phyloP scores from a whole-genome alignment of 2,888 invertebrate species.

The Parnassius glacialis region DNA sequence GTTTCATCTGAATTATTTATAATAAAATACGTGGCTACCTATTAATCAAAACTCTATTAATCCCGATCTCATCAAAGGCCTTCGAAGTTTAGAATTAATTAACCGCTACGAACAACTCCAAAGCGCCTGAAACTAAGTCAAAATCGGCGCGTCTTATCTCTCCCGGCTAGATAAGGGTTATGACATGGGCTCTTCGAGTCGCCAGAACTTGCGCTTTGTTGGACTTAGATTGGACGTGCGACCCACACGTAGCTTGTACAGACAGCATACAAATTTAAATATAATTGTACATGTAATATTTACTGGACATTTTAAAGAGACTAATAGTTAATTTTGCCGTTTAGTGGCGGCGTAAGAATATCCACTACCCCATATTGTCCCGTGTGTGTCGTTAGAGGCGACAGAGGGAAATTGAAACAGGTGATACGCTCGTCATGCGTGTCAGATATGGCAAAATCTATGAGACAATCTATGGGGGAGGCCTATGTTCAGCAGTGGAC shows the following conservation, averaged over 20 bases:
- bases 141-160: slow-evolving; percentile 63
- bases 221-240: slow-evolving; percentile 31
- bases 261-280: slow-evolving; percentile 27
- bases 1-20: background rate
- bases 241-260: slow-evolving; percentile 30
- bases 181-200: slow-evolving; percentile 52
- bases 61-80: slow-evolving; percentile 56
- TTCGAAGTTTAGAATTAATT: slow-evolving; percentile 64
- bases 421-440: too few species aligned
- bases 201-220: slow-evolving; percentile 43
- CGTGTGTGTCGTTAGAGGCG: too few species aligned
- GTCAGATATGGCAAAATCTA: too few species aligned
- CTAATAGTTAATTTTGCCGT: too few species aligned
- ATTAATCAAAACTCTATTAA: slow-evolving; percentile 39
- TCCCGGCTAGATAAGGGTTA: slow-evolving; percentile 47
- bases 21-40: slow-evolving; percentile 24
- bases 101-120: slow-evolving; percentile 46
- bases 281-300: too few species aligned
- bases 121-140: slow-evolving; percentile 45
- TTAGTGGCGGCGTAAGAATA: too few species aligned
- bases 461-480: too few species aligned
- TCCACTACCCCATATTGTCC: too few species aligned
- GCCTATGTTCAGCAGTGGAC: too few species aligned
- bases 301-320: too few species aligned
- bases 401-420: too few species aligned